Percentiles rank a stretch among this genome's conserved stretches.
Conservation (phyloP, 2,888 invertebrate genomes). For the Dilophus febrilis region DNA sequence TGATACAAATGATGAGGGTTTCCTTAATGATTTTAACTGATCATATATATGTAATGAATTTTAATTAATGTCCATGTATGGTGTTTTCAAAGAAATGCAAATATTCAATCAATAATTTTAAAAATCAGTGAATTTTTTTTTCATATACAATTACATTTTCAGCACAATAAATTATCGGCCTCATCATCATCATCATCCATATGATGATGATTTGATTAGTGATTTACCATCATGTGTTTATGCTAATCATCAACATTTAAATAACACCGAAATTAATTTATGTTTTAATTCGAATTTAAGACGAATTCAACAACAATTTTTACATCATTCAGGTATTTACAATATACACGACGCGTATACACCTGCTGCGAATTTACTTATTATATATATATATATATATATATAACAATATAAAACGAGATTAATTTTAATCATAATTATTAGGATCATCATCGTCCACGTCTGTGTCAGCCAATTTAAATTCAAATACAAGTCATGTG, state of each 20-base stretch:
- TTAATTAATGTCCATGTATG: too few species aligned
- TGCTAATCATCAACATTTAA: constrained; percentile 37
- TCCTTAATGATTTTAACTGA: too few species aligned
- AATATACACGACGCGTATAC: neutral
- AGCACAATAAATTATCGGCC: constrained; percentile 28
- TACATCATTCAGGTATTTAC: constrained; percentile 25
- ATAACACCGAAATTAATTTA: constrained; percentile 16
- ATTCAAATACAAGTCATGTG: constrained; percentile 10
- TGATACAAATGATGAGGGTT: too few species aligned
- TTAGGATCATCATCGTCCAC: constrained; percentile 17
- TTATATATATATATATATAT: too few species aligned
- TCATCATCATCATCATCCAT: constrained; percentile 28
- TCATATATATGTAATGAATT: too few species aligned
- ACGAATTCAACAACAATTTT: constrained; percentile 29
- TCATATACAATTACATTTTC: too few species aligned
- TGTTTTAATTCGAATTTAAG: constrained; percentile 24
- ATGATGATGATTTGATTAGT: constrained; percentile 38
- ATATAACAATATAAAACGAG: too few species aligned
- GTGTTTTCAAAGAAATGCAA: too few species aligned
- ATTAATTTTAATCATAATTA: too few species aligned
- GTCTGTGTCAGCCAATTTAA: constrained; percentile 1
- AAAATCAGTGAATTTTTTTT: too few species aligned
- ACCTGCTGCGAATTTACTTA: neutral
- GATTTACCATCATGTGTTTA: constrained; percentile 73
- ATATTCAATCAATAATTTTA: too few species aligned